Percentiles rank a stretch among this genome's conserved stretches.
Conservation (phyloP, 2,888 invertebrate genomes). For the Acleris literana region DNA sequence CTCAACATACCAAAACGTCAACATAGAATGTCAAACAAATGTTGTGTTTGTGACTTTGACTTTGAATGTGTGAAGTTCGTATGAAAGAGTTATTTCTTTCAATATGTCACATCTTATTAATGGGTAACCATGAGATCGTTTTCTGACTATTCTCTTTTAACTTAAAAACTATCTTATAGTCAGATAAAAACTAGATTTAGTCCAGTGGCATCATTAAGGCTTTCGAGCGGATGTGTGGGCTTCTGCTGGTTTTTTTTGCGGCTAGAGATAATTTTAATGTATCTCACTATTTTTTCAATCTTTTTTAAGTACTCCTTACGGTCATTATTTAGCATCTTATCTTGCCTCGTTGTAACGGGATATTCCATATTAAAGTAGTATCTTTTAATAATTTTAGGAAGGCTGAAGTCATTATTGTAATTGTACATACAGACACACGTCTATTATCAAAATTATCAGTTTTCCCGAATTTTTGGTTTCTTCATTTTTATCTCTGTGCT, state of each 20-base stretch:
- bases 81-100: too few relatives aligned
- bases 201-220: constrained; percentile 36
- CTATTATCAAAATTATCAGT: too few relatives aligned
- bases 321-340: constrained; percentile 25
- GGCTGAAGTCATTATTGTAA: too few relatives aligned
- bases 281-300: constrained; percentile 30
- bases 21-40: too few relatives aligned
- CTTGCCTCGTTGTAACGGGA: constrained; percentile 24
- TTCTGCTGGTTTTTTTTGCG: constrained; percentile 31
- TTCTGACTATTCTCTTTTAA: constrained; percentile 1
- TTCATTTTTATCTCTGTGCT: too few relatives aligned
- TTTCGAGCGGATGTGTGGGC: constrained; percentile 36
- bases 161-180: constrained; percentile 20
- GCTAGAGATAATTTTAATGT: constrained; percentile 31
- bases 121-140: too few relatives aligned
- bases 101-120: too few relatives aligned
- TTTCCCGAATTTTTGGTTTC: too few relatives aligned
- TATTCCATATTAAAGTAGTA: constrained; percentile 2
- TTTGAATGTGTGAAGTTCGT: too few relatives aligned
- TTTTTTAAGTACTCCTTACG: constrained; percentile 18
- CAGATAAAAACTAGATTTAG: constrained; percentile 36
- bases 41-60: too few relatives aligned
- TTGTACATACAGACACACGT: too few relatives aligned
- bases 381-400: not conserved
- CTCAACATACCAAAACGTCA: too few relatives aligned